These are phyloP conservation scores for Callipepla squamata DNA, from an alignment of 2,113 vertebrate species.

Conservation along the genomic window DNA sequence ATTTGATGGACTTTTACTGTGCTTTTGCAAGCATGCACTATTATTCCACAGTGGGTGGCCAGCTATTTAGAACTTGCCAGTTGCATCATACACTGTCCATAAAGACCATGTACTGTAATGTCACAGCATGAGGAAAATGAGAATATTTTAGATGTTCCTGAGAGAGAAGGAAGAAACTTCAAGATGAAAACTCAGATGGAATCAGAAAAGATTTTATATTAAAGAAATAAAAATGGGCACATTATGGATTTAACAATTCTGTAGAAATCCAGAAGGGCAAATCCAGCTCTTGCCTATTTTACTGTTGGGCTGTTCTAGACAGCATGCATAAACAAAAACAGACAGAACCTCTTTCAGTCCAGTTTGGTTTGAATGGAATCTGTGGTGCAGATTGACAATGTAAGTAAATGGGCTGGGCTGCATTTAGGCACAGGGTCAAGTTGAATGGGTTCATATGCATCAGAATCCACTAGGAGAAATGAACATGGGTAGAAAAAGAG, in stretches of 20 bases:
- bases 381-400: background rate
- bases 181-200: background rate
- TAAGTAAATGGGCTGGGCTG: background rate
- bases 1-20: constrained; percentile 64
- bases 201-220: background rate
- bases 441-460: background rate
- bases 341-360: background rate
- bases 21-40: constrained; percentile 56
- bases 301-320: background rate
- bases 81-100: constrained; percentile 32
- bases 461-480: background rate
- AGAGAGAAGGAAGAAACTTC: constrained; percentile 2
- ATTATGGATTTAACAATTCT: background rate
- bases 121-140: constrained; percentile 35
- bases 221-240: background rate
- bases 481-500: background rate
- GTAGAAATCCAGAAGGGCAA: background rate
- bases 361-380: background rate
- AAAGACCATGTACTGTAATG: constrained; percentile 49
- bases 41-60: constrained; percentile 63
- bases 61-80: constrained; percentile 57
- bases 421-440: background rate
- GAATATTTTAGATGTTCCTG: constrained; percentile 39
- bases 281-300: background rate
- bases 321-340: background rate